Conservation (phyloP, 1,140 invertebrate species). For the Ceratitis capitata region DNA sequence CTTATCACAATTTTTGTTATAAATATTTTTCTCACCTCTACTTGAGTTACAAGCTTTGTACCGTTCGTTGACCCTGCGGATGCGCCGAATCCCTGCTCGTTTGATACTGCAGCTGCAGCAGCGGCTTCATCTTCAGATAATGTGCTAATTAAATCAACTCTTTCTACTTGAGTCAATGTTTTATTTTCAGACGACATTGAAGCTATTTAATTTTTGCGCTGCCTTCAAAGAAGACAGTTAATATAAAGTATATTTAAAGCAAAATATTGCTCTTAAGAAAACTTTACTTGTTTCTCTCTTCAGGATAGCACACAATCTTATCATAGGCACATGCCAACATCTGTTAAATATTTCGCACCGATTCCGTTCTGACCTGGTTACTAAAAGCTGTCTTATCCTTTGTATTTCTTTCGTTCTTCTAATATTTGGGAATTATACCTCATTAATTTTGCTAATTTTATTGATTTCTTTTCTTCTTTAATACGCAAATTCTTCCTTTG, state of each 20-base stretch:
- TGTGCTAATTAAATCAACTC: conserved; percentile 58
- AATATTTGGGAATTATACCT: too few species aligned
- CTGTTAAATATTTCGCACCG: too few species aligned
- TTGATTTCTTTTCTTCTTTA: conserved; percentile 6
- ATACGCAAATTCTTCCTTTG: neutral
- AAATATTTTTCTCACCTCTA: conserved; percentile 51
- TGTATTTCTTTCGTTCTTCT: too few species aligned
- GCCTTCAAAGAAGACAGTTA: too few species aligned
- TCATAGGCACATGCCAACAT: neutral
- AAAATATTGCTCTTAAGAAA: too few species aligned
- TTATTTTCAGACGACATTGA: conserved; percentile 42
- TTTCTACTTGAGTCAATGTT: conserved; percentile 57
- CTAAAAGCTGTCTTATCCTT: too few species aligned
- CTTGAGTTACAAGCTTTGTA: conserved; percentile 49
- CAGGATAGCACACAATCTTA: neutral
- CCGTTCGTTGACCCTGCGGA: neutral
- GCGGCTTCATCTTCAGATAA: conserved; percentile 51
- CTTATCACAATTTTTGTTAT: neutral
- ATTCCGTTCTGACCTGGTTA: too few species aligned
- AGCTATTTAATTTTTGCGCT: neutral
- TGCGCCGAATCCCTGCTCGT: conserved; percentile 40
- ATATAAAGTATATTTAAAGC: too few species aligned
- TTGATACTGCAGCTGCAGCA: conserved; percentile 45
- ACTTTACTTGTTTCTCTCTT: neutral
- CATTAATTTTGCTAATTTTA: neutral